Evolutionary conservation across 2,113 vertebrate genomes (phyloP).

Genomic region (Lanius ludovicianus): DNA sequence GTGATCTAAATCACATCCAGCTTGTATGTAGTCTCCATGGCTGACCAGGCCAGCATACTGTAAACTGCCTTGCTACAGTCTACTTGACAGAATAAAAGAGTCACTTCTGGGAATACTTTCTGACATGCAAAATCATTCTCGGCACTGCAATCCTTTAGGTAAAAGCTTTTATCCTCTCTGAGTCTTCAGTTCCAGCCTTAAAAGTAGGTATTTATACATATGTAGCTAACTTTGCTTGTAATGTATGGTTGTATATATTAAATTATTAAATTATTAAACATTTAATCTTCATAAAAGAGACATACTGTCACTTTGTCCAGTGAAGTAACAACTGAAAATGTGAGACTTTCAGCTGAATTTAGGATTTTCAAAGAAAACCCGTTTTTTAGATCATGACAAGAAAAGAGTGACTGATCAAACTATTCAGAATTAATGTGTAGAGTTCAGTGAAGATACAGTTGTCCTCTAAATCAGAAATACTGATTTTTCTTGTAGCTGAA

Average conservation of each 20-base stretch:
- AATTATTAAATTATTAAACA: neutral
- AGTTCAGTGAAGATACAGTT: neutral
- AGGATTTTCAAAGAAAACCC: neutral
- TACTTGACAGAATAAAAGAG: neutral
- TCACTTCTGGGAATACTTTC: neutral
- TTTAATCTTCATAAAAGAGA: neutral
- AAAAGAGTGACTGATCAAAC: neutral
- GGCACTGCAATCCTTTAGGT: neutral
- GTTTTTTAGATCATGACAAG: neutral
- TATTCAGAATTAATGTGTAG: neutral
- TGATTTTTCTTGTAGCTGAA: neutral
- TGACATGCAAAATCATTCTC: conserved; percentile 4
- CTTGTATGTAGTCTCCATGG: neutral
- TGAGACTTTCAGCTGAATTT: neutral
- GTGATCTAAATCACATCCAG: neutral
- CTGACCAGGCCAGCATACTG: neutral
- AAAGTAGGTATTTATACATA: neutral
- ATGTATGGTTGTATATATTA: neutral
- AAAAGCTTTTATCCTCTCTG: neutral
- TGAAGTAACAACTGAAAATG: neutral
- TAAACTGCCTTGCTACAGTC: neutral
- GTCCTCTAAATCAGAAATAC: neutral
- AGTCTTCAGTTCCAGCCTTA: neutral
- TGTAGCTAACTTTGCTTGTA: neutral
- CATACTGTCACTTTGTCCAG: neutral